Conservation (phyloP, 2,113 vertebrate species). For the Orycteropus afer region DNA sequence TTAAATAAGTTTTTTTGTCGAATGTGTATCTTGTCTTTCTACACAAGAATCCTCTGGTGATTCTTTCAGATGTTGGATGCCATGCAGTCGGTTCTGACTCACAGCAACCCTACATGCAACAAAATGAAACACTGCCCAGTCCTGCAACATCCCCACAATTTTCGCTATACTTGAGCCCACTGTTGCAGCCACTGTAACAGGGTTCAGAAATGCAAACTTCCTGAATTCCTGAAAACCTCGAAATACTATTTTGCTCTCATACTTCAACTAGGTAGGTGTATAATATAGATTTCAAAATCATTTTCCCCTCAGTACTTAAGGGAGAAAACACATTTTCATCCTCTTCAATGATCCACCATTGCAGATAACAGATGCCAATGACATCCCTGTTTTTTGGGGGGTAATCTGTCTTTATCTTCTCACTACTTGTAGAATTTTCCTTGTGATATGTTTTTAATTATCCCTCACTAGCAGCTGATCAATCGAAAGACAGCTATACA, state of each 20-base stretch:
- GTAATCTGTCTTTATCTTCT: neutral
- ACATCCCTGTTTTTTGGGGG: neutral
- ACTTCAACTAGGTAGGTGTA: neutral
- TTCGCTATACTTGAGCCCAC: neutral
- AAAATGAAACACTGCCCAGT: neutral
- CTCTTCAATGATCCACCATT: neutral
- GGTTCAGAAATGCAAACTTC: neutral
- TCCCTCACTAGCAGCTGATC: neutral
- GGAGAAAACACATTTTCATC: neutral
- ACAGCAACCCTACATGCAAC: neutral
- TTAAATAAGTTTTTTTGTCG: slow-evolving; percentile 26
- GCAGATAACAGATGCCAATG: neutral
- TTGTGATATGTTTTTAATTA: neutral
- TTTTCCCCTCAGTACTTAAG: neutral
- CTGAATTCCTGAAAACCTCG: neutral
- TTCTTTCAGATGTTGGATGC: neutral
- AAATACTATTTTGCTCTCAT: neutral
- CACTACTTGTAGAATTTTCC: neutral
- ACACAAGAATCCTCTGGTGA: neutral
- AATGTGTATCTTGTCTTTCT: neutral
- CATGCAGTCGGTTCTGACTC: neutral
- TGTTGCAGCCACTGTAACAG: neutral
- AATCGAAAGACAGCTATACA: neutral
- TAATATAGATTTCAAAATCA: neutral
- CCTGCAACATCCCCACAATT: neutral